Base-by-base conservation (phyloP, 2,113 vertebrate genomes). In the Tragelaphus strepsiceros region DNA sequence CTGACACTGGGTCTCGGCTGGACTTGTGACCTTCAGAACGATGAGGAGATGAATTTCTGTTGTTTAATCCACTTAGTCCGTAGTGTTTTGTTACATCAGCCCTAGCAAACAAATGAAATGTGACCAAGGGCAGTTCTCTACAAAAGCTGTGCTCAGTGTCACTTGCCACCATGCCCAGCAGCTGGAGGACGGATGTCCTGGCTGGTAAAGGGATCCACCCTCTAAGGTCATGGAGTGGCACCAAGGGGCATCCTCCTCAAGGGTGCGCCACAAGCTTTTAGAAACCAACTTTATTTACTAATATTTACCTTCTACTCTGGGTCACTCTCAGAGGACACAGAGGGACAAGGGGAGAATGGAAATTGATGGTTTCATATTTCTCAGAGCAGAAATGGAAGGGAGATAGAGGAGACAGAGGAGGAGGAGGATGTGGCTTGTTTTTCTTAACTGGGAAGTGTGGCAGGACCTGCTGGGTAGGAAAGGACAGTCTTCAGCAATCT, bases 41-140 rank as follows among this genome's bases (percentile, higher is more conserved):
- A 11, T 11, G 17, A 89, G 46, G 62, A 90, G 74, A 90, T 71
- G n/a, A 2, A 54, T 35, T 56, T 43, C 56, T 80, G 51, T 83
- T 51, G 24, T 24, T 51, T 92, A 35, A 91, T 17, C 2, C 21
- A 7, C 16, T 1, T 13, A 12, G 10, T 78, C 24, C 35, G 5
- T 32, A 32, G 28, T 56, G 24, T 6, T 64, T 22, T 35, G 32
- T 56, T 61, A 59, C 2, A 2, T 64, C 49, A 77, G 49, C 21
- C 30, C 49, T 19, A 22, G 14, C 5, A 78, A 77, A 88, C 0
- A 0, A 43, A 49, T 0, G 0, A 12, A 59, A 21, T 35, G 86
- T 83, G 71, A 28, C 12, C n/a, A 67, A 67, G 5, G n/a, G 46
- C 22, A 5, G 7, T 51, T 77, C 26, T 94, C 89, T 35, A 15